Conservation (phyloP, 2,888 invertebrate genomes). For the Dasypolia templi region DNA sequence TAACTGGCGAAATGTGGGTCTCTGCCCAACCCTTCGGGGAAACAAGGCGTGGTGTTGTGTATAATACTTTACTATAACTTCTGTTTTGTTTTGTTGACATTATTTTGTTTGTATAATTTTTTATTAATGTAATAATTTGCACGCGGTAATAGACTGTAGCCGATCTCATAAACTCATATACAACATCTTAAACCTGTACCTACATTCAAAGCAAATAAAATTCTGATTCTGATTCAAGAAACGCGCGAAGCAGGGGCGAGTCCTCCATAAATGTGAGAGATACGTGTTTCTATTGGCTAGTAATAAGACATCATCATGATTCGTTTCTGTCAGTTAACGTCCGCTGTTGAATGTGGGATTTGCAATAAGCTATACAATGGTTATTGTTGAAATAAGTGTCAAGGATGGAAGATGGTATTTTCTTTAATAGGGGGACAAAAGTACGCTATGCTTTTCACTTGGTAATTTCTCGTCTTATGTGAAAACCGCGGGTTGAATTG, state of each 20-base stretch:
- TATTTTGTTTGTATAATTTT: too few species aligned
- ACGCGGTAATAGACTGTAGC: too few species aligned
- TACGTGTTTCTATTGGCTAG: conserved; percentile 11
- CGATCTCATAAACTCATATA: too few species aligned
- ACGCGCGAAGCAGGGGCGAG: neutral
- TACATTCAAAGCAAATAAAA: too few species aligned
- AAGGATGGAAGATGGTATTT: neutral
- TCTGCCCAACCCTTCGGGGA: too few species aligned
- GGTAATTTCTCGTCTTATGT: neutral
- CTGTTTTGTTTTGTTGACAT: too few species aligned
- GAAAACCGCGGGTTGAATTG: neutral
- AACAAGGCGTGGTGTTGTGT: too few species aligned
- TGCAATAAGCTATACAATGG: neutral
- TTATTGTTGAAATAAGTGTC: neutral
- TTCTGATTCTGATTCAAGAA: too few species aligned
- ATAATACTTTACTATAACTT: too few species aligned
- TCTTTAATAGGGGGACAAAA: neutral
- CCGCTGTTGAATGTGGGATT: neutral
- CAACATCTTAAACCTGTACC: too few species aligned
- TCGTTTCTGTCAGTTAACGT: conserved; percentile 1
- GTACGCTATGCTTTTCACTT: neutral
- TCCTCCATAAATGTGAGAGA: neutral
- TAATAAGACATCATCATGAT: conserved; percentile 2
- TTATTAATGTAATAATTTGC: too few species aligned
- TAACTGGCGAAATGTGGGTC: too few species aligned